Percentiles rank a stretch among this genome's conserved stretches.
Conservation (phyloP, 1,140 invertebrate genomes). For the Acromyrmex echinatior region DNA sequence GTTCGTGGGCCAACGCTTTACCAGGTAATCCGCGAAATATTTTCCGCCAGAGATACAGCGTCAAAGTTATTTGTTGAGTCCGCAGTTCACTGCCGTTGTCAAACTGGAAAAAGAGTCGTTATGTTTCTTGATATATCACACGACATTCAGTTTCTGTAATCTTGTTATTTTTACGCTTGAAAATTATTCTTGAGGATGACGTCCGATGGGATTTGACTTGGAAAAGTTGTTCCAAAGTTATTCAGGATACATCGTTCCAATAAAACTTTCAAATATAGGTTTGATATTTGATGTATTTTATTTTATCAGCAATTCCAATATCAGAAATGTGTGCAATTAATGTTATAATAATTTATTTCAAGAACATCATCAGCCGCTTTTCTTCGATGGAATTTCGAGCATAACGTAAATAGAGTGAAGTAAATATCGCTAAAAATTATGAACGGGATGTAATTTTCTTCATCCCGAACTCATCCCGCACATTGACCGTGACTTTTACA, state of each 20-base stretch:
- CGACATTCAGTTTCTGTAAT: background rate
- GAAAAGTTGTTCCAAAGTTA: background rate
- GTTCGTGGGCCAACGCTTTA: conserved; percentile 12
- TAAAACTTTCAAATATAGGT: background rate
- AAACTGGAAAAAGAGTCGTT: conserved; percentile 31
- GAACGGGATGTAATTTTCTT: conserved; percentile 26
- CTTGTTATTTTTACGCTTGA: background rate
- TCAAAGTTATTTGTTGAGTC: conserved; percentile 68
- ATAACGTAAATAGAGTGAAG: background rate
- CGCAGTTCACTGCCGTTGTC: background rate
- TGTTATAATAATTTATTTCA: background rate
- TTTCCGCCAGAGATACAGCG: conserved; percentile 55
- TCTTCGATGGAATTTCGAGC: background rate
- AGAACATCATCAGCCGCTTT: background rate
- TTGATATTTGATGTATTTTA: background rate
- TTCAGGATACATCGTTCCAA: background rate
- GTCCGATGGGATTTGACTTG: background rate
- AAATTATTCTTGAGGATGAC: conserved; percentile 26
- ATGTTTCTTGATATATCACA: conserved; percentile 20
- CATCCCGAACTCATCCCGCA: conserved; percentile 7
- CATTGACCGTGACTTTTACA: conserved; percentile 2
- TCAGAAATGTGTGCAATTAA: too few relatives aligned
- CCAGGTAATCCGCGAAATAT: conserved; percentile 67
- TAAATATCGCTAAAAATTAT: conserved; percentile 28
- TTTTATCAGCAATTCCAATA: background rate